Conservation (phyloP, 1,140 invertebrate genomes). For the Ips nitidus region DNA sequence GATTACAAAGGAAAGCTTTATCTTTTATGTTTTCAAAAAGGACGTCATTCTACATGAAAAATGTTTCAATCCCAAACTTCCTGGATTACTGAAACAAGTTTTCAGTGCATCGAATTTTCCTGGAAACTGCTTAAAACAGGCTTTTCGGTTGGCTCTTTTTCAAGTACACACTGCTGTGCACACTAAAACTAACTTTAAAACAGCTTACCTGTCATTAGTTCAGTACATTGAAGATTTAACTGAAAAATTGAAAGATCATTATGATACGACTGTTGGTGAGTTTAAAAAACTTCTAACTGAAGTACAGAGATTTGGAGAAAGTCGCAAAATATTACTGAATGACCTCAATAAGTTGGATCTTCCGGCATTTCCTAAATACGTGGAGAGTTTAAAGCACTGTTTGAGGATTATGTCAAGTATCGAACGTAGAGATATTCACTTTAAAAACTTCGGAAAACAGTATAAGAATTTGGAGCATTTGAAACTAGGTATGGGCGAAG, state of each 20-base stretch:
- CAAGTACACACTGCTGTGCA: constrained; percentile 52
- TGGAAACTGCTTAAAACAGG: not conserved
- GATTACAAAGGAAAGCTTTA: constrained; percentile 50
- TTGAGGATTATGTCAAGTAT: constrained; percentile 26
- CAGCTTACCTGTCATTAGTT: constrained; percentile 52
- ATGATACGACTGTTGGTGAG: constrained; percentile 5
- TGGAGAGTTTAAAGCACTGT: constrained; percentile 29
- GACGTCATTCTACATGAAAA: constrained; percentile 47
- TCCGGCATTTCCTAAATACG: constrained; percentile 2
- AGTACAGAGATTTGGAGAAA: not conserved
- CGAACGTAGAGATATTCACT: constrained; percentile 27
- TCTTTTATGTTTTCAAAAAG: constrained; percentile 51
- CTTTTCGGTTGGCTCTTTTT: constrained; percentile 38
- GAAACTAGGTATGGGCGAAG: constrained; percentile 15
- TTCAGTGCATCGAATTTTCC: constrained; percentile 8
- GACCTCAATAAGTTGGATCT: too few relatives aligned
- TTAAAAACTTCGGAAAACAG: constrained; percentile 29
- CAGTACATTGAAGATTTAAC: constrained; percentile 51
- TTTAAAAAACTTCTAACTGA: constrained; percentile 5
- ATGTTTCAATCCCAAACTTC: constrained; percentile 53
- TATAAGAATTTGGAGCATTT: constrained; percentile 21
- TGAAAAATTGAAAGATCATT: constrained; percentile 30
- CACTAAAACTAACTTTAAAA: constrained; percentile 53
- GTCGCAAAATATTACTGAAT: too few relatives aligned
- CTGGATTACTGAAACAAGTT: constrained; percentile 45